Conservation (phyloP, 2,888 invertebrate genomes). For the Drosophila vallismaia region DNA sequence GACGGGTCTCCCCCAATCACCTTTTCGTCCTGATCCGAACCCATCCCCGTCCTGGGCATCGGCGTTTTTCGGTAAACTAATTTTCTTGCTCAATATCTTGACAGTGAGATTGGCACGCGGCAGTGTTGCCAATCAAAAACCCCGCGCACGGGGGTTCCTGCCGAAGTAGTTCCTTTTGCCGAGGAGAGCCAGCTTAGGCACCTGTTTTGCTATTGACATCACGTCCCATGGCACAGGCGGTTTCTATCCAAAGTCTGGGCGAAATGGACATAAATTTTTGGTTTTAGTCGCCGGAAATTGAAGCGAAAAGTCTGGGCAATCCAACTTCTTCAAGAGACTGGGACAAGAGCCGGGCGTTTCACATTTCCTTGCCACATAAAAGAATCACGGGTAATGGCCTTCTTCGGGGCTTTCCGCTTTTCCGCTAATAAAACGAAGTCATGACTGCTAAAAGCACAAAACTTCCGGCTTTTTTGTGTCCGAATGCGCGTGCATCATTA, state of each 20-base stretch:
- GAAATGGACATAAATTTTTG: slow-evolving; percentile 68
- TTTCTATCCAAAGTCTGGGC: slow-evolving; percentile 24
- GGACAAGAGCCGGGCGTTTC: slow-evolving; percentile 35
- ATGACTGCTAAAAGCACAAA: slow-evolving; percentile 74
- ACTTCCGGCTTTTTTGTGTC: slow-evolving; percentile 70
- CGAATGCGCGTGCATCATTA: slow-evolving; percentile 68
- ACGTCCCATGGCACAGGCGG: slow-evolving; percentile 58
- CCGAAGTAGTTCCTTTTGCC: slow-evolving; percentile 5
- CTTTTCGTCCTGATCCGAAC: background rate
- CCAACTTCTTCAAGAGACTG: slow-evolving; percentile 35
- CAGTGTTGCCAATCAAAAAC: slow-evolving; percentile 72
- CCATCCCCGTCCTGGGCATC: slow-evolving; percentile 23
- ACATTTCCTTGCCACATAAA: slow-evolving; percentile 76
- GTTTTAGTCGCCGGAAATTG: slow-evolving; percentile 72
- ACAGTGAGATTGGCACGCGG: slow-evolving; percentile 82
- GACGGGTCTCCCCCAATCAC: slow-evolving; percentile 41
- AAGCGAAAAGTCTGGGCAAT: slow-evolving; percentile 52
- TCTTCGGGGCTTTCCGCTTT: slow-evolving; percentile 25
- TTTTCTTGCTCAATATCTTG: slow-evolving; percentile 82
- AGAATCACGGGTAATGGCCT: slow-evolving; percentile 49
- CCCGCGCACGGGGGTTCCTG: slow-evolving; percentile 29
- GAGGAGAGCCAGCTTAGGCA: slow-evolving; percentile 53
- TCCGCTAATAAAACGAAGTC: slow-evolving; percentile 52
- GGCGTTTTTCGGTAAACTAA: slow-evolving; percentile 81
- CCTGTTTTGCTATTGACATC: slow-evolving; percentile 75